Percentiles rank a stretch among this genome's conserved stretches.
phyloP scores from a whole-genome alignment of 2,113 vertebrate genomes.

The Cynocephalus volans region DNA sequence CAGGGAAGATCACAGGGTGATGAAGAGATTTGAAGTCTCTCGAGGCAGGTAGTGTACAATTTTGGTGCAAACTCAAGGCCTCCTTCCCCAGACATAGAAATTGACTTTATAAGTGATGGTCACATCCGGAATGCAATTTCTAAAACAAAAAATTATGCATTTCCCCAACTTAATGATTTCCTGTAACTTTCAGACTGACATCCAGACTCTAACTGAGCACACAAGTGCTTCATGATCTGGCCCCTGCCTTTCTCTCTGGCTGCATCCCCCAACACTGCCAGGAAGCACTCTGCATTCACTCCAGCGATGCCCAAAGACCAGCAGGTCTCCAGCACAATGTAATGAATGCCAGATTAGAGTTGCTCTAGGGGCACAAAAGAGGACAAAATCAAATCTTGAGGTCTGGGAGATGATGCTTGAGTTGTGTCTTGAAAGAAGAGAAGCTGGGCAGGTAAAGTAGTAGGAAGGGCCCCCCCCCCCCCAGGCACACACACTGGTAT shows the following conservation, averaged over 20 bases:
- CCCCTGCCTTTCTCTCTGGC: neutral
- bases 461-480: neutral
- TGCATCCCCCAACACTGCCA: neutral
- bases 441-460: neutral
- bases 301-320: neutral
- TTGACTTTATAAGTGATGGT: neutral
- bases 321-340: neutral
- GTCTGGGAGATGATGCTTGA: neutral
- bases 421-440: slow-evolving; percentile 46
- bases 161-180: neutral
- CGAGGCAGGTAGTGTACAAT: neutral
- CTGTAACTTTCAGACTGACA: neutral
- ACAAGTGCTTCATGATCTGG: neutral
- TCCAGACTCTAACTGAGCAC: neutral
- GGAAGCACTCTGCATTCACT: neutral
- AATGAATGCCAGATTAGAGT: neutral
- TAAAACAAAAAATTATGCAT: neutral
- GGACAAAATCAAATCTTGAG: neutral
- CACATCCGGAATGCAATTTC: neutral
- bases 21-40: neutral
- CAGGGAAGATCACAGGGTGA: neutral
- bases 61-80: neutral
- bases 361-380: neutral
- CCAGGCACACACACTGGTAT: neutral
- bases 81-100: neutral